Conservation (phyloP, 2,888 invertebrate species). For the Nemotelus pantherinus region DNA sequence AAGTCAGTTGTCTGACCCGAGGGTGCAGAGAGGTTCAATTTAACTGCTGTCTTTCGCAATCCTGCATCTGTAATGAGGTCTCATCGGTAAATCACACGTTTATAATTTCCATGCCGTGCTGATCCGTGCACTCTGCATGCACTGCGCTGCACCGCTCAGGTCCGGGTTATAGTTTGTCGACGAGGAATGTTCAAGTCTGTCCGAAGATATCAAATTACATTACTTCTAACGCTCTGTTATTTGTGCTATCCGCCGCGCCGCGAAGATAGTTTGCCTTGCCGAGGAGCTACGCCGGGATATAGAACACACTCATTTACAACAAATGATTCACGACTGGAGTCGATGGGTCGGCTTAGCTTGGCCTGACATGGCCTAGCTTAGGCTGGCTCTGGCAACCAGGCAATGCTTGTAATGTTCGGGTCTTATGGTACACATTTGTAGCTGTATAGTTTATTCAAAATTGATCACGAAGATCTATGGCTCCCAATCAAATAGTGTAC, state of each 20-base stretch:
- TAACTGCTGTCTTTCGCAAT: conserved; percentile 42
- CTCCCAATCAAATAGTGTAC: conserved; percentile 34
- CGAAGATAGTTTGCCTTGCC: conserved; percentile 7
- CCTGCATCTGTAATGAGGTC: conserved; percentile 44
- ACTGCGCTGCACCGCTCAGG: conserved; percentile 10
- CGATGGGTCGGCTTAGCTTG: conserved; percentile 5
- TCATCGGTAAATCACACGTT: conserved; percentile 45
- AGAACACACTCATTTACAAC: conserved; percentile 34
- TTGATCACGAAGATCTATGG: conserved; percentile 31
- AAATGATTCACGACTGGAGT: conserved; percentile 33
- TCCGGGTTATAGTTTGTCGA: conserved; percentile 38
- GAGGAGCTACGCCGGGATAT: conserved; percentile 30
- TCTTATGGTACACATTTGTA: conserved; percentile 6
- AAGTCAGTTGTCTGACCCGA: conserved; percentile 42
- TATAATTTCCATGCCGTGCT: conserved; percentile 37
- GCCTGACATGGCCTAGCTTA: neutral
- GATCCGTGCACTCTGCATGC: conserved; percentile 25
- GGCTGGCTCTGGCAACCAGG: neutral
- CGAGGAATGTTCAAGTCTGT: conserved; percentile 41
- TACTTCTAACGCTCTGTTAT: conserved; percentile 36
- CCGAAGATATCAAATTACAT: conserved; percentile 41
- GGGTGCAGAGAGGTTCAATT: conserved; percentile 38
- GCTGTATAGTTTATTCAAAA: conserved; percentile 27
- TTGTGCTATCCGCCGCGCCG: neutral
- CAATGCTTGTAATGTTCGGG: neutral